Base-by-base conservation (phyloP, 2,797 vertebrate genomes). In the Simalia tracyae region DNA sequence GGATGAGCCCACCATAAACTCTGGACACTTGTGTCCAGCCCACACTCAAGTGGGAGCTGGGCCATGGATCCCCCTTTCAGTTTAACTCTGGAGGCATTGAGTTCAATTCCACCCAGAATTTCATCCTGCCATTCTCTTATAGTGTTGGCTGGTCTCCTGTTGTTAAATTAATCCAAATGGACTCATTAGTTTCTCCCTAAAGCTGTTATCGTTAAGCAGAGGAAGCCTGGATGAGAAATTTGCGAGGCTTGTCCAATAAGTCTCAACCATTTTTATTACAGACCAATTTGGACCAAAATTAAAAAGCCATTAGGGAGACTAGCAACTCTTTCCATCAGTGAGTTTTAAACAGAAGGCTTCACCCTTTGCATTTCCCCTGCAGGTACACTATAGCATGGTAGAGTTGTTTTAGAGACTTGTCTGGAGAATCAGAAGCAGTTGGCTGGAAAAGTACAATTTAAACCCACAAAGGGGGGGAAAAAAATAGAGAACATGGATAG, bases 241-340 rank as follows among this genome's bases (percentile, higher is more conserved):
- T 94, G 60, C 90, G 87, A 93, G 24, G 90, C 92, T 96, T 95
- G 68, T 93, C 76, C 66, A 94, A 92, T 66, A 72, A 91, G 0
- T 84, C 64, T 56, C 87, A 28, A 89, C 94, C 93, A 91, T 60
- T 11, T 0, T 19, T 85, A 56, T 19, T 92, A 0, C 12, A 19
- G 88, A 92, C 2, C 36, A 90, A 86, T 94, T 36, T 90, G 61
- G 94, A 76, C 3, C 92, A 88, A 90, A 96, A 94, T 92, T 93
- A 87, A 94, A 93, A 93, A 88, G 0, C 0, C 88, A 22, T 86
- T 86, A 89, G 90, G 7, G 88, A 91, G 91, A 2, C 59, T 46
- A 60, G 28, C 86, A 84, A 94, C 92, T 95, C 3, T 56, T 19
- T 88, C 22, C 5, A 46, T 91, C 61, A 59, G 31, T 94, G 89